Percentiles rank a stretch among this genome's conserved stretches.
These are phyloP conservation scores for Nyctibius bracteatus DNA, from an alignment of 2,113 vertebrate species.

Conservation along the genomic window DNA sequence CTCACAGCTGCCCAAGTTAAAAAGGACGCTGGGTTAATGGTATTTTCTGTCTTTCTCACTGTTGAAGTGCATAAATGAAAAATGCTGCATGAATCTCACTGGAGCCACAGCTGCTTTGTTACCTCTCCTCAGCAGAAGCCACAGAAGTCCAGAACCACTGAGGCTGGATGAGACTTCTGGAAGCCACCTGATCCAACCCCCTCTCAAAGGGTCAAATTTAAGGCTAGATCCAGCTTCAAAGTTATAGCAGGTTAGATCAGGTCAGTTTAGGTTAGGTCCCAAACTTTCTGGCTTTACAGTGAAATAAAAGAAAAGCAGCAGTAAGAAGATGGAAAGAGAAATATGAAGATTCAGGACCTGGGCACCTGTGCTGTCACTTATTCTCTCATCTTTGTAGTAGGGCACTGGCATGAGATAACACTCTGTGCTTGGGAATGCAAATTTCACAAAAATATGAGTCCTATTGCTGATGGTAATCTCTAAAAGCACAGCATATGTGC, in stretches of 20 bases:
- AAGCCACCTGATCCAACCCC: background rate
- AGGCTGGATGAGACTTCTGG: background rate
- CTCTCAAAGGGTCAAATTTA: background rate
- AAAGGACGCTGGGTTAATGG: background rate
- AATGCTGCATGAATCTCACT: accelerated
- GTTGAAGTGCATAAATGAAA: background rate
- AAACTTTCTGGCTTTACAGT: background rate
- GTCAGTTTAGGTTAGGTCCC: background rate
- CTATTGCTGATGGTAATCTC: background rate
- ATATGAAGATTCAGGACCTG: background rate
- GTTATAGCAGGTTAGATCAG: background rate
- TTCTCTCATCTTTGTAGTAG: background rate
- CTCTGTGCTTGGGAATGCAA: background rate
- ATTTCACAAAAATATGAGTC: background rate
- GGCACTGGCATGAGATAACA: background rate
- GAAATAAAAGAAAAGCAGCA: background rate
- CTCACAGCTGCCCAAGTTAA: background rate
- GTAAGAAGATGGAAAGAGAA: background rate
- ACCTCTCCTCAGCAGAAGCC: background rate
- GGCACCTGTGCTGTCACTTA: background rate
- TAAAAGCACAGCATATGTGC: background rate
- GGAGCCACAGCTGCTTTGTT: background rate
- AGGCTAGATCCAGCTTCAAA: background rate
- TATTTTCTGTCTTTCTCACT: background rate
- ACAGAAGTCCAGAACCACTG: background rate